Evolutionary conservation across 2,797 vertebrate genomes (phyloP).

Genomic region (Megalops cyprinoides): DNA sequence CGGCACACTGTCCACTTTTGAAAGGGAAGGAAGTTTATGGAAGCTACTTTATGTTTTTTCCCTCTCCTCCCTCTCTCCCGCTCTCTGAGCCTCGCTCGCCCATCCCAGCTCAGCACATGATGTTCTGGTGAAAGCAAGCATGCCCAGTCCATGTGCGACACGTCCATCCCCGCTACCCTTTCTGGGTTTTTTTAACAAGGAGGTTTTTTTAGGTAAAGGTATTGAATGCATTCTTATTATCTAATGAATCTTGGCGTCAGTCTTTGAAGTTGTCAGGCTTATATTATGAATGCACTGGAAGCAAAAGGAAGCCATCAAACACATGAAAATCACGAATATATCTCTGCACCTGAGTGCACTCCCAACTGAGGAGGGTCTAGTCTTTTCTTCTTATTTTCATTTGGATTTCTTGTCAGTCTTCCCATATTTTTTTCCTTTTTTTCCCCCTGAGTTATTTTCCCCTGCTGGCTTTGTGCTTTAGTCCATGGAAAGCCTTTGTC

Average conservation of each 20-base stretch:
- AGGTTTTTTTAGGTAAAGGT: too few relatives aligned
- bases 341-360: too few relatives aligned
- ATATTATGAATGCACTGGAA: too few relatives aligned
- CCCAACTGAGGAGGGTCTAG: too few relatives aligned
- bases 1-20: conserved; percentile 43
- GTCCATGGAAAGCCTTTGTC: not conserved
- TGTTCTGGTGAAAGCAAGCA: too few relatives aligned
- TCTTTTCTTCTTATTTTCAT: not conserved
- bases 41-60: conserved; percentile 16
- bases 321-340: too few relatives aligned
- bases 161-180: too few relatives aligned
- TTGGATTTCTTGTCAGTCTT: not conserved
- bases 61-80: not conserved
- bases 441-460: not conserved
- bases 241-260: not conserved
- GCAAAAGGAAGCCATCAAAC: too few relatives aligned
- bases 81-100: not conserved
- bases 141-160: too few relatives aligned
- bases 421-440: not conserved
- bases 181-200: too few relatives aligned
- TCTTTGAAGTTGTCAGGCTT: not conserved
- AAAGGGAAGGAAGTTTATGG: conserved; percentile 38
- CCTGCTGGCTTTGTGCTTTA: not conserved
- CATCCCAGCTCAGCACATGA: too few relatives aligned
- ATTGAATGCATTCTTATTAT: not conserved